These are phyloP conservation scores for Drosophila pseudotakahashii DNA, from an alignment of 2,888 invertebrate species.

Conservation along the genomic window DNA sequence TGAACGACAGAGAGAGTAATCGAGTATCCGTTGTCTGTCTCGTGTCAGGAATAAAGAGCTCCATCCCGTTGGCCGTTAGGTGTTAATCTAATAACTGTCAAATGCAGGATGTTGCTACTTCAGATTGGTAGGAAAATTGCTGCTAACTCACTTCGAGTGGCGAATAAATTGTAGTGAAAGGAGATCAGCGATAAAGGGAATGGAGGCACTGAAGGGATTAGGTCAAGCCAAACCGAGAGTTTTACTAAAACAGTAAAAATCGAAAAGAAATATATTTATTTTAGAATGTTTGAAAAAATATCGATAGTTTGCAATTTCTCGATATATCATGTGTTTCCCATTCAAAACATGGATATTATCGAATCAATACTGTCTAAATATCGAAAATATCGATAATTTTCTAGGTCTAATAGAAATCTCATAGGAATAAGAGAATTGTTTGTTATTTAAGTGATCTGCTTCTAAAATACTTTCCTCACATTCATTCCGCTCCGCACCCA, in stretches of 20 bases:
- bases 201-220: not conserved
- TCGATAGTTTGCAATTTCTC: too few relatives aligned
- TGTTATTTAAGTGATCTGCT: not conserved
- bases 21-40: slow-evolving; percentile 58
- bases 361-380: too few relatives aligned
- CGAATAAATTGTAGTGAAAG: slow-evolving; percentile 15
- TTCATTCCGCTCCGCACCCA: not conserved
- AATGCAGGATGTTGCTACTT: slow-evolving; percentile 64
- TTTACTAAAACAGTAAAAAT: too few relatives aligned
- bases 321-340: too few relatives aligned
- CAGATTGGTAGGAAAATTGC: slow-evolving; percentile 42
- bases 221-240: too few relatives aligned
- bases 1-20: slow-evolving; percentile 44
- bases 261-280: too few relatives aligned
- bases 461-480: not conserved
- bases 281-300: too few relatives aligned
- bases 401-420: too few relatives aligned
- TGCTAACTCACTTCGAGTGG: slow-evolving; percentile 38
- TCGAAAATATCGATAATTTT: too few relatives aligned
- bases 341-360: too few relatives aligned
- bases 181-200: not conserved
- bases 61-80: slow-evolving; percentile 51
- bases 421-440: too few relatives aligned
- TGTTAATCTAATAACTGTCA: slow-evolving; percentile 81
- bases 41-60: slow-evolving; percentile 23